Evolutionary conservation across 2,888 invertebrate species (phyloP), one percentile per base, ranked within the genome.

Genomic region (Ecliptopera silaceata): DNA sequence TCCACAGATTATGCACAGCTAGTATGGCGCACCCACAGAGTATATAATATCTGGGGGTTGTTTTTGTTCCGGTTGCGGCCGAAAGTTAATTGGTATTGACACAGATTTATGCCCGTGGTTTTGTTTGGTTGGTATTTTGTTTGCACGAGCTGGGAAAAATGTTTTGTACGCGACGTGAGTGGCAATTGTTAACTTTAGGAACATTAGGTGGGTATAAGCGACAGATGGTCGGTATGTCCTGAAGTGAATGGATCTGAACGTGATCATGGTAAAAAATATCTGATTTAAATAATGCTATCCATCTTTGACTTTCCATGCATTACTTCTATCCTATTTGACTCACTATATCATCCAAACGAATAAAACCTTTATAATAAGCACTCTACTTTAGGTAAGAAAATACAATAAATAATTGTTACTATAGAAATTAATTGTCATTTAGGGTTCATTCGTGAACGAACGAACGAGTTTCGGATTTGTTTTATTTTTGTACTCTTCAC

Each of bases 21-120:
- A 48, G 17, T 29, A 29, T 11, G 29, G 11, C 13, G 8, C 11
- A 15, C 36, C 20, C 49, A 45, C 39, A 26, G 41, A 41, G 15
- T 41, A 45, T 43, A 45, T 36, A 49, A 49, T 47, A 26, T 43
- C 44, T 22, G 43, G 22, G 32, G 36, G 57, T 57, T 58, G 58
- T 64, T 66, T 62, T 64, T 59, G 53, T 45, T 57, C 50, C 39
- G 38, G 56, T 49, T 63, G 68, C 64, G 69, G 69, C 45, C 65
- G 60, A 65, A 70, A 74, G 73, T 80, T 81, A 81, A 80, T 80
- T 80, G 80, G 75, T 79, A 77, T 80, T 73, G 80, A 79, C 77
- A 70, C 67, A 72, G 79, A 80, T 80, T 80, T 80, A 80, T 77
- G 76, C 68, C 67, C 69, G 71, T 60, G 71, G 70, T 74, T 50